Conservation (phyloP, 2,888 invertebrate genomes). For the Myathropa florea region DNA sequence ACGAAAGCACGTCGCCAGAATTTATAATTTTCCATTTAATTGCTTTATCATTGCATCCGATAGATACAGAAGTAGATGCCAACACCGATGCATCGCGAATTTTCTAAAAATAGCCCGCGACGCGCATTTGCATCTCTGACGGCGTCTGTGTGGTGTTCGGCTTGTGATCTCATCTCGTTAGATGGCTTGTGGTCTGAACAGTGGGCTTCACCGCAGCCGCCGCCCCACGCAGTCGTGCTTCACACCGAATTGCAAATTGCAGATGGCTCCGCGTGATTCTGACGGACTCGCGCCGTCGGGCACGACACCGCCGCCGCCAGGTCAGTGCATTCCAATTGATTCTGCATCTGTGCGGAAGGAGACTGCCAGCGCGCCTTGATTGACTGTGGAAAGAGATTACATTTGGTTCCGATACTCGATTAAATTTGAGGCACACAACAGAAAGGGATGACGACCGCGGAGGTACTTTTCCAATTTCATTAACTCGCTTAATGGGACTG, state of each 20-base stretch:
- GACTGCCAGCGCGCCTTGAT: no score
- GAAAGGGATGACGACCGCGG: not conserved
- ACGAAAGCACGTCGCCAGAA: conserved; percentile 22
- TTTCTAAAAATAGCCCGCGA: conserved; percentile 24
- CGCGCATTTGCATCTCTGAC: conserved; percentile 17
- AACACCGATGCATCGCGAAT: not conserved
- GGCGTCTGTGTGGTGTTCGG: not conserved
- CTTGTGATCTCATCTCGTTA: conserved; percentile 33
- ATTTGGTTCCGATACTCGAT: not conserved
- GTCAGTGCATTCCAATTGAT: not conserved
- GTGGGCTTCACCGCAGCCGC: not conserved
- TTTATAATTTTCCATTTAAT: conserved; percentile 33
- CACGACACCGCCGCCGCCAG: not conserved
- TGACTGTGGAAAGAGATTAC: not conserved
- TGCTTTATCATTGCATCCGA: conserved; percentile 19
- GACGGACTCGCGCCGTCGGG: not conserved
- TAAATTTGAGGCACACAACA: not conserved
- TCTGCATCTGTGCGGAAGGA: not conserved
- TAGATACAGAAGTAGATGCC: conserved; percentile 26
- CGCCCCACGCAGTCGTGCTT: conserved; percentile 1
- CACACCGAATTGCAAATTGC: conserved; percentile 1
- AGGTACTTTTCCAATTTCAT: no score
- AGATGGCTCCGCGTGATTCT: not conserved
- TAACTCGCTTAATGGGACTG: no score
- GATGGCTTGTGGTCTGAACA: not conserved